Evolutionary conservation across 2,888 invertebrate species (phyloP), one percentile per base, ranked within the genome.

Genomic region (Clostera curtula): DNA sequence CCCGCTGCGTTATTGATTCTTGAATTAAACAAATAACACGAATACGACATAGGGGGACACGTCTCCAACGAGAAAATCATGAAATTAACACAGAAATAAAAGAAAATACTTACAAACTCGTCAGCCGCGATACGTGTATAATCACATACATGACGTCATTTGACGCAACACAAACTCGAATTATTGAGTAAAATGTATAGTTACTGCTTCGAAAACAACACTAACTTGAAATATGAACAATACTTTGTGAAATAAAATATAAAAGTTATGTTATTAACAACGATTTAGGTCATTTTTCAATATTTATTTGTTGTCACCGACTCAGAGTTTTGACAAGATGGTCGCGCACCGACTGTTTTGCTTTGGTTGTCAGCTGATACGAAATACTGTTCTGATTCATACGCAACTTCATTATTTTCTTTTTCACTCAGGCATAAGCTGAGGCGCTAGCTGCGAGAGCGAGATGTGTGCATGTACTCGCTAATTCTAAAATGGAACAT

Each of bases 321-420:
- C 72, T 82, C 69, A 62, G 56, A 77, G 79, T 77, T 84, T 83
- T 85, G 85, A 85, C 85, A 85, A 85, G 84, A 85, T 84, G 85
- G 84, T 85, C 76, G 85, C 83, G 79, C 76, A 83, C 85, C 83
- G 82, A 84, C 84, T 85, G 85, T 85, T 85, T 84, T 85, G 85
- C 84, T 85, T 85, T 85, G 85, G 71, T 80, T 84, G 85, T 85
- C 85, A 85, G 85, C 85, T 85, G 85, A 85, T 85, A 85, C 76
- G 74, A 75, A 69, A 65, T 48, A 58, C 69, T 67, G 73, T 67
- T 74, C 51, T 58, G 56, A 47, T 74, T 62, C 51, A 63, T 67
- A 60, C 63, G 60, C 46, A 67, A 54, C 36, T 35, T 39, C 40
- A 30, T 39, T 25, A 43, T 43, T 15, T 17, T 30, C 28, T 41